Evolutionary conservation across 2,888 invertebrate species (phyloP).

Genomic region (Julus scanicus): DNA sequence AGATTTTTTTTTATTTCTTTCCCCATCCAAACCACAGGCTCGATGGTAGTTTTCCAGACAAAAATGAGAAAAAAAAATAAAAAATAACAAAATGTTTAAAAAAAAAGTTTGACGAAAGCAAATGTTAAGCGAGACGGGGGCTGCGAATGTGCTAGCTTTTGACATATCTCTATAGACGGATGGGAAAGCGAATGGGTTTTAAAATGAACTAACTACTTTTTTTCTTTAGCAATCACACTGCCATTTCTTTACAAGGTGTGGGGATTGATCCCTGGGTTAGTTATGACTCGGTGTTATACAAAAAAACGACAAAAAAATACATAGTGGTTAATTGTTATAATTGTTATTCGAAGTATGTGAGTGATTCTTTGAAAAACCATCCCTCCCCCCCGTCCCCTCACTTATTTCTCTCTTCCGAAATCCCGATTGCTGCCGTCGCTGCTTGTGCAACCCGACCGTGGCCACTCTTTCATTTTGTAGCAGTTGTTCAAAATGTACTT

Average conservation of each 20-base stretch:
- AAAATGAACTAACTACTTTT: constrained; percentile 56
- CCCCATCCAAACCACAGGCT: neutral
- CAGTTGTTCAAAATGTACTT: constrained; percentile 34
- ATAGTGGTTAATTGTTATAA: constrained; percentile 58
- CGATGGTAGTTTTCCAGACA: neutral
- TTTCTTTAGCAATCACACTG: constrained; percentile 59
- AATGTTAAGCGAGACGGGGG: constrained; percentile 45
- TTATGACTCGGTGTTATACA: constrained; percentile 56
- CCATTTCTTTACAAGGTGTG: constrained; percentile 58
- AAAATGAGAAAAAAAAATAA: constrained; percentile 49
- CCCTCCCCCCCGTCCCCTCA: neutral
- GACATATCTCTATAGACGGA: constrained; percentile 55
- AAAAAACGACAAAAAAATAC: constrained; percentile 51
- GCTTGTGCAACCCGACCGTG: constrained; percentile 3
- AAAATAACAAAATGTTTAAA: constrained; percentile 13
- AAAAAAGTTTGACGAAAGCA: constrained; percentile 28
- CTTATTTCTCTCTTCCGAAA: neutral
- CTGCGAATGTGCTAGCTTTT: constrained; percentile 54
- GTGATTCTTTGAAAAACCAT: constrained; percentile 44
- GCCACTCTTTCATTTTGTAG: constrained; percentile 32
- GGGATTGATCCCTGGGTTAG: constrained; percentile 55
- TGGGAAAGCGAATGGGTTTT: constrained; percentile 51
- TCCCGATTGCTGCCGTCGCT: neutral
- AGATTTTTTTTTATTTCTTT: neutral
- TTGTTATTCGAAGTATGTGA: constrained; percentile 55